Evolutionary conservation across 2,797 vertebrate species (phyloP).

Genomic region (Pangasius sanitwongsei): DNA sequence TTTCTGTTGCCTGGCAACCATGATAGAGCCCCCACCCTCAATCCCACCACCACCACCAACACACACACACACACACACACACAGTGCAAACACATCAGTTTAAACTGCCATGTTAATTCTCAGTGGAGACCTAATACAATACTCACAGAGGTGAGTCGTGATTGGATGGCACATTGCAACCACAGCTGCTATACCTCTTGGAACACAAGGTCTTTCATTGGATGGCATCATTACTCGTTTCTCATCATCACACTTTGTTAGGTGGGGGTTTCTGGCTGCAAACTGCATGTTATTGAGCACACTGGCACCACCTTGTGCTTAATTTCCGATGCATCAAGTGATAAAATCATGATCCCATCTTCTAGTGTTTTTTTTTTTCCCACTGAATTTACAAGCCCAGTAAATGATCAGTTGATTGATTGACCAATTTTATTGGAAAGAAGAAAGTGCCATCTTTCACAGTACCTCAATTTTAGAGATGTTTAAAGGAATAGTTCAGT

Average conservation of each 20-base stretch:
- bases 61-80: background rate
- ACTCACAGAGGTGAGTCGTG: constrained; percentile 56
- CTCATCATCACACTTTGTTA: constrained; percentile 20
- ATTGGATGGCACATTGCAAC: constrained; percentile 62
- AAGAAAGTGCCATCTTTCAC: background rate
- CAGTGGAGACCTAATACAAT: constrained; percentile 50
- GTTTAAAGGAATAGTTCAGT: background rate
- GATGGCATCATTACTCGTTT: constrained; percentile 2
- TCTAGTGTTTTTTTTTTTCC: background rate
- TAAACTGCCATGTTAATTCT: constrained; percentile 63
- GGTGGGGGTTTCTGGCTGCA: constrained; percentile 2
- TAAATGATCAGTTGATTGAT: background rate
- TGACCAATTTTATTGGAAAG: background rate
- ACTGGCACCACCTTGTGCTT: constrained; percentile 33
- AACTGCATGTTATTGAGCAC: constrained; percentile 17
- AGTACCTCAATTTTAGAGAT: background rate
- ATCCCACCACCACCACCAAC: constrained; percentile 51
- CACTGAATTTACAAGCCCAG: background rate
- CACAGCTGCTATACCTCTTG: constrained; percentile 48
- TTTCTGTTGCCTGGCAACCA: constrained; percentile 80
- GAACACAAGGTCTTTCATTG: constrained; percentile 40
- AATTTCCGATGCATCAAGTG: background rate
- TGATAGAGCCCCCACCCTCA: constrained; percentile 50
- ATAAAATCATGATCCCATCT: background rate
- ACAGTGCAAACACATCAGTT: constrained; percentile 60